These are phyloP conservation scores for Lepus europaeus DNA, from an alignment of 2,113 vertebrate genomes.

Conservation along the genomic window DNA sequence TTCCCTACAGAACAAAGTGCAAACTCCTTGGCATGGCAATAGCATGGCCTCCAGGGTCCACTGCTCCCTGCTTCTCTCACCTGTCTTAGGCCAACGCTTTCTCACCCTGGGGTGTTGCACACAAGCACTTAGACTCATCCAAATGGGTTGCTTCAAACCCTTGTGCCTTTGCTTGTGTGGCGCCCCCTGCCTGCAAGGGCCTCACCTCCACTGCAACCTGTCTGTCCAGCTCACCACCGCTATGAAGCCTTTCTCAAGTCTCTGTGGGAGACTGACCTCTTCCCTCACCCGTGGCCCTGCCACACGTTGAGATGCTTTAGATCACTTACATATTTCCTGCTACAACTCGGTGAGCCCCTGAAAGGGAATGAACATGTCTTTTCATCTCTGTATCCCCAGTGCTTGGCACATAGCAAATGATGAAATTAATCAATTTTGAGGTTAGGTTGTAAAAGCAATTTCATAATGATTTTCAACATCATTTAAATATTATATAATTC, in stretches of 20 bases:
- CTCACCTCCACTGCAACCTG: background rate
- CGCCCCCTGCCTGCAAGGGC: background rate
- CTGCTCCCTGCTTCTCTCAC: background rate
- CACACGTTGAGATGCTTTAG: background rate
- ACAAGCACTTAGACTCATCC: background rate
- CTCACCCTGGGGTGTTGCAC: background rate
- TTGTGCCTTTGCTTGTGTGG: background rate
- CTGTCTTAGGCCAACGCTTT: background rate
- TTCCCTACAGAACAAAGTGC: background rate
- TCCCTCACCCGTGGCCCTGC: background rate
- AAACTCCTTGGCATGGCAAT: background rate
- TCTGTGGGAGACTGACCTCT: slow-evolving; percentile 13
- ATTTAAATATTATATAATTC: slow-evolving; percentile 74
- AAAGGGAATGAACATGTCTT: slow-evolving; percentile 53
- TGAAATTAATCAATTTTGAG: slow-evolving; percentile 73
- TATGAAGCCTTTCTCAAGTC: slow-evolving; percentile 36
- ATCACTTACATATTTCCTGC: slow-evolving; percentile 56
- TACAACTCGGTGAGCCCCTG: slow-evolving; percentile 11
- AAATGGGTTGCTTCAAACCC: background rate
- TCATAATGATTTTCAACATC: slow-evolving; percentile 72
- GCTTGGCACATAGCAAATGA: slow-evolving; percentile 71
- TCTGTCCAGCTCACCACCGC: background rate
- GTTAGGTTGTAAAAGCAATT: slow-evolving; percentile 73
- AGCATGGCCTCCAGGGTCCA: background rate
- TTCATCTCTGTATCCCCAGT: slow-evolving; percentile 63